Conservation (phyloP, 1,140 invertebrate genomes). For the Bombus affinis region DNA sequence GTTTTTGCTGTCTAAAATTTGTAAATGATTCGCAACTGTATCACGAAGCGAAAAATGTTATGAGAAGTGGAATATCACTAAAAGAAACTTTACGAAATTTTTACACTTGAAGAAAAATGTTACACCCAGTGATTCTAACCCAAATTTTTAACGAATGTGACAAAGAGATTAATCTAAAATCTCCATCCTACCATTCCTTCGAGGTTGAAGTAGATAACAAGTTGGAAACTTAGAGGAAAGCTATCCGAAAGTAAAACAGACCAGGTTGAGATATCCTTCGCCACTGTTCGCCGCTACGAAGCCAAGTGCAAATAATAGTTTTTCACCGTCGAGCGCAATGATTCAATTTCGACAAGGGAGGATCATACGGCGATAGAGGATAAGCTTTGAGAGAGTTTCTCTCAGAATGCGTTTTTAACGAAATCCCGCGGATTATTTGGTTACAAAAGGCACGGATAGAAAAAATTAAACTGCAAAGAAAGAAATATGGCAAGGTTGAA, state of each 20-base stretch:
- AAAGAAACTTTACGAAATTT: no score
- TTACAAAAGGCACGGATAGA: background rate
- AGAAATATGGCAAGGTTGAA: background rate
- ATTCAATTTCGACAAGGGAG: constrained; percentile 25
- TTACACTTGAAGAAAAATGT: background rate
- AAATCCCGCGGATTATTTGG: background rate
- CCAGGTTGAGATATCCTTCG: background rate
- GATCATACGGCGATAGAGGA: background rate
- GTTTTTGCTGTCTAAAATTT: no score
- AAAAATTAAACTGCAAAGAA: background rate
- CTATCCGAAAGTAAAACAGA: constrained; percentile 35
- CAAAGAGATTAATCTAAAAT: background rate
- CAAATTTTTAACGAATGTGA: constrained; percentile 18
- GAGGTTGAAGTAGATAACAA: constrained; percentile 4
- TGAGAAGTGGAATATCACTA: no score
- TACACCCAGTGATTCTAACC: background rate
- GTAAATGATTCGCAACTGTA: no score
- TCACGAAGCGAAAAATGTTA: no score
- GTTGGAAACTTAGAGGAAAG: background rate
- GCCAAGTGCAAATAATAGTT: constrained; percentile 34
- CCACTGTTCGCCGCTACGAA: background rate
- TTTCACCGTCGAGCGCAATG: background rate
- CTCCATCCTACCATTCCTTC: background rate
- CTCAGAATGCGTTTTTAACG: background rate
- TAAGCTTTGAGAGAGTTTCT: background rate